Conservation (phyloP, 2,113 vertebrate genomes). For the Hyaena hyaena region DNA sequence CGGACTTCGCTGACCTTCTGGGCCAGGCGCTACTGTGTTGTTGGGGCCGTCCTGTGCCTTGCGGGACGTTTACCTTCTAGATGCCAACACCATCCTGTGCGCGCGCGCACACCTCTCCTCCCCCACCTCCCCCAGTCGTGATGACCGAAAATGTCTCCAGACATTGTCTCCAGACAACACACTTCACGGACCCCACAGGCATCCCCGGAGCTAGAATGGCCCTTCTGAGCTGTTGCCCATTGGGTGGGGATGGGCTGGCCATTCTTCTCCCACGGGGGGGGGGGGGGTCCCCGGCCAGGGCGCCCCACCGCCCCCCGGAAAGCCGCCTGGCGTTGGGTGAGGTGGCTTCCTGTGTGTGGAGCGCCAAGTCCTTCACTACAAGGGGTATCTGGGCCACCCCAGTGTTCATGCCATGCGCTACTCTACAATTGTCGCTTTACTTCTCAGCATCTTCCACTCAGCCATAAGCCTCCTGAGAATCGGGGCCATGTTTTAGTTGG, state of each 20-base stretch:
- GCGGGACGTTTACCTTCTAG: not conserved
- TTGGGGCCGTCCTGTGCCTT: not conserved
- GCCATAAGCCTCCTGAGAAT: not conserved
- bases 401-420: not conserved
- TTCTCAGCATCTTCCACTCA: not conserved
- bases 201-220: not conserved
- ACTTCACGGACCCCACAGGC: not conserved
- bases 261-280: not conserved
- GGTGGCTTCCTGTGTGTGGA: not conserved
- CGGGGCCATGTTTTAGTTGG: not conserved
- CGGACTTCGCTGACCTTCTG: not conserved
- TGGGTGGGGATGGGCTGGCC: not conserved
- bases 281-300: not conserved
- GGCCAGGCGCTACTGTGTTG: not conserved
- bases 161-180: not conserved
- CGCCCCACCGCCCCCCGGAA: no score
- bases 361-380: not conserved
- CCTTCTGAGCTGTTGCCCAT: not conserved
- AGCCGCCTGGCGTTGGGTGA: not conserved
- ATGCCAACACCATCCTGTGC: not conserved
- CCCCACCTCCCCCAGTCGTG: not conserved
- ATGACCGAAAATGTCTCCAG: not conserved
- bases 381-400: not conserved
- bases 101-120: no score
- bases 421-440: not conserved